phyloP scores from a whole-genome alignment of 2,888 invertebrate species.

The Nymphalis urticae region DNA sequence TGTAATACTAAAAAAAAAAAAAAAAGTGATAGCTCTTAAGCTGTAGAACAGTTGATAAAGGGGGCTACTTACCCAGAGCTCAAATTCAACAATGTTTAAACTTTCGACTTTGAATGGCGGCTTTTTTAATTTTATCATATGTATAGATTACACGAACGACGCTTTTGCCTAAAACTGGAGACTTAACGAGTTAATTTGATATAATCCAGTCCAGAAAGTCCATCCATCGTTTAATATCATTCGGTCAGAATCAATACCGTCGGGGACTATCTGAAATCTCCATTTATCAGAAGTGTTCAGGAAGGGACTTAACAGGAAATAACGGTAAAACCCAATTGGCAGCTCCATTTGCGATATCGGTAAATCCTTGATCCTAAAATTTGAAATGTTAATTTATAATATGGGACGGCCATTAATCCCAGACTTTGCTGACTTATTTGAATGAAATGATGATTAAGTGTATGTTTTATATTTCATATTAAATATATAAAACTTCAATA shows the following conservation, averaged over 20 bases:
- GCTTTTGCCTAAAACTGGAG: not conserved
- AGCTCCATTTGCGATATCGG: slow-evolving; percentile 36
- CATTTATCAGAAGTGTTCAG: slow-evolving; percentile 20
- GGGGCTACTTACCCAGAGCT: too few species aligned
- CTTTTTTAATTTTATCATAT: too few species aligned
- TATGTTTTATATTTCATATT: not conserved
- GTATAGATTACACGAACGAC: not conserved
- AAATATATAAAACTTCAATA: not conserved
- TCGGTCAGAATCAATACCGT: slow-evolving; percentile 5
- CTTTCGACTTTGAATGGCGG: too few species aligned
- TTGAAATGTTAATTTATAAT: slow-evolving; percentile 45
- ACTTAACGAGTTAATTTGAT: not conserved
- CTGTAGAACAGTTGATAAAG: too few species aligned
- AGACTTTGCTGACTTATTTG: slow-evolving; percentile 6
- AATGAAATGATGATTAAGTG: not conserved
- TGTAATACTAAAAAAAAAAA: too few species aligned
- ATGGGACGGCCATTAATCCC: slow-evolving; percentile 31
- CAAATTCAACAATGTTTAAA: too few species aligned
- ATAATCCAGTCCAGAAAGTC: not conserved
- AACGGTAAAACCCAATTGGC: slow-evolving; percentile 35
- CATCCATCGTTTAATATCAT: not conserved
- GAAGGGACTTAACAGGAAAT: slow-evolving; percentile 29
- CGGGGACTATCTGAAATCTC: slow-evolving; percentile 20
- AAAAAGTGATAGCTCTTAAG: too few species aligned
- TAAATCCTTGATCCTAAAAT: slow-evolving; percentile 39